phyloP scores from a whole-genome alignment of 1,140 invertebrate species.

The Eumaeus atala region DNA sequence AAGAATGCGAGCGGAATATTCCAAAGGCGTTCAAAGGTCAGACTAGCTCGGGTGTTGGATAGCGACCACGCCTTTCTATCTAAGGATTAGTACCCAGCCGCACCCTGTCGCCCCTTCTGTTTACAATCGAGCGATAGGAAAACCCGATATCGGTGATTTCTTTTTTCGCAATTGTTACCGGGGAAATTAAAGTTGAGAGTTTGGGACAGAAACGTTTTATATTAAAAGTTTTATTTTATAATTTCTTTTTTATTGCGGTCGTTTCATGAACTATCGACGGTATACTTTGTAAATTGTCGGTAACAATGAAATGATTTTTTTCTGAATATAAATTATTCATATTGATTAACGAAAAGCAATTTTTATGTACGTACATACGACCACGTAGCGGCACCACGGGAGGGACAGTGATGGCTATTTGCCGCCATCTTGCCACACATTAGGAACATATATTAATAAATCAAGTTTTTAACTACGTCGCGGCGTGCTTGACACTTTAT shows the following conservation, averaged over 20 bases:
- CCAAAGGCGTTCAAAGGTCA: conserved; percentile 30
- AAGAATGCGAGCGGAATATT: conserved; percentile 17
- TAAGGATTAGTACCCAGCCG: conserved; percentile 23
- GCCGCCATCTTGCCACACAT: too few species aligned
- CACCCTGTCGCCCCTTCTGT: conserved; percentile 19
- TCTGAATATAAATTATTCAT: too few species aligned
- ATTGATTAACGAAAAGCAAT: too few species aligned
- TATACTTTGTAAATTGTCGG: too few species aligned
- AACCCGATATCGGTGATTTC: conserved; percentile 11
- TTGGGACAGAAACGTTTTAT: not conserved
- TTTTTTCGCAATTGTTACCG: conserved; percentile 6
- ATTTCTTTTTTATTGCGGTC: not conserved
- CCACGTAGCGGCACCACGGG: too few species aligned
- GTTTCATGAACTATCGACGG: too few species aligned
- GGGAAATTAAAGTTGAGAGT: not conserved
- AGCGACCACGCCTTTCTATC: conserved; percentile 26
- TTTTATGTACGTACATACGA: too few species aligned
- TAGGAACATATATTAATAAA: too few species aligned
- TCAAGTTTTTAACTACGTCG: too few species aligned
- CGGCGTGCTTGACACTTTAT: too few species aligned
- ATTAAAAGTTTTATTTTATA: conserved; percentile 3
- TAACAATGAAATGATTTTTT: too few species aligned
- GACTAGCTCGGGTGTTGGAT: conserved; percentile 33
- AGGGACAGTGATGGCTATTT: too few species aligned
- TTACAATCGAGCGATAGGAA: conserved; percentile 12